phyloP scores from a whole-genome alignment of 2,113 vertebrate species.

The Lepus timidus region DNA sequence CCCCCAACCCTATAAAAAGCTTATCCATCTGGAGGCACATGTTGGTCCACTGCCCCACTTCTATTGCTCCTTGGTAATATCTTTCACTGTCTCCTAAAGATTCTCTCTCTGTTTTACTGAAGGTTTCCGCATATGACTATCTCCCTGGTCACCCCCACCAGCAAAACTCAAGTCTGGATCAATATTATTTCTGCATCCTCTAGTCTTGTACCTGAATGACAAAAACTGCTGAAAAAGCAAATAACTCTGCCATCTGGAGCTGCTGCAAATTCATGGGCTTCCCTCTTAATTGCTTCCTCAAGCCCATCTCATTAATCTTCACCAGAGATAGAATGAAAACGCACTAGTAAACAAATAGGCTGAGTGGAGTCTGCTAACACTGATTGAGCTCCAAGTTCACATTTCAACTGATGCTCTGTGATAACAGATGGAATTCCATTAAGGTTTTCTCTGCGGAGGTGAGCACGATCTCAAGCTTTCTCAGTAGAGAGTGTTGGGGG shows the following conservation, averaged over 20 bases:
- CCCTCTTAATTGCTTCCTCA: neutral
- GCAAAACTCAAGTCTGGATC: neutral
- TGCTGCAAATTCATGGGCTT: neutral
- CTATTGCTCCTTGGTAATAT: neutral
- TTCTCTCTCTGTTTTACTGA: neutral
- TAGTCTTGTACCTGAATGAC: neutral
- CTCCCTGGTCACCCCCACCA: neutral
- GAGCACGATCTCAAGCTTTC: neutral
- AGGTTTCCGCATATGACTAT: neutral
- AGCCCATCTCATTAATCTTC: slow-evolving; percentile 10
- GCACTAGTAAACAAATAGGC: slow-evolving; percentile 18
- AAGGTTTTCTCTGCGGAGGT: neutral
- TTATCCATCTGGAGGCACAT: neutral
- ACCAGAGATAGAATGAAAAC: neutral
- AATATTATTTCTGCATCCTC: neutral
- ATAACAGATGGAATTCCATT: neutral
- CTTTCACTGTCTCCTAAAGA: neutral
- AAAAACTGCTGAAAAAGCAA: slow-evolving; percentile 14
- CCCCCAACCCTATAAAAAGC: neutral
- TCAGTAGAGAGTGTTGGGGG: neutral
- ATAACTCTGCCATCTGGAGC: neutral
- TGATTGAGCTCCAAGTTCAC: neutral
- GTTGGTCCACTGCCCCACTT: neutral
- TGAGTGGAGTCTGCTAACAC: neutral
- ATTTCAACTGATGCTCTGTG: neutral